Base-by-base conservation (phyloP, 37 sponge, comb jelly and placozoan species). In the Mnemiopsis leidyi region DNA sequence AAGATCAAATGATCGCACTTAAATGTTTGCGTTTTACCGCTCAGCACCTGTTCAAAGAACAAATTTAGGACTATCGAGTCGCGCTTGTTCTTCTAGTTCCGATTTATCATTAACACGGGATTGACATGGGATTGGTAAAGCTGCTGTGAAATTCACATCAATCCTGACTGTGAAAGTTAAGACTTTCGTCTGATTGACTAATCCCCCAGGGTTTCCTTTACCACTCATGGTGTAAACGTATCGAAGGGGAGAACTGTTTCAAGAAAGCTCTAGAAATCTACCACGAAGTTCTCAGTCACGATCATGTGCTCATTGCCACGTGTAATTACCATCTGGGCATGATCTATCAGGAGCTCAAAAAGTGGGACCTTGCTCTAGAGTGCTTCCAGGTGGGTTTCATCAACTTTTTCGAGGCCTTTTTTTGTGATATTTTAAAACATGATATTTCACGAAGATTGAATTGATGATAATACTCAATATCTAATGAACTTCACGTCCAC, bases 271-370 rank as follows among this genome's bases (percentile, higher is more conserved):
- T 85, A 61, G 48, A 85, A 26, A 85, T 85, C 26, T 85, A 85
- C 90, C 29, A 40, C 3, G 90, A 85, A 39, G 90, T 85, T 13
- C 61, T 85, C 3, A 39, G 48, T 39, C 40, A 40, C 3, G 90
- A 85, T 39, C 90, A 85, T 61, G 90, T 85, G 90, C 61, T 85
- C 13, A 28, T 28, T 33, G 90, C 90, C 23, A 85, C 90, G 48
- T 85, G 90, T 39, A 40, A 85, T 28, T 85, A 85, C 48, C 90
- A 85, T 39, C 90, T 85, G 90, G 90, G 90, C 1, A 85, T 85
- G 90, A 85, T 85, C 33, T 85, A 85, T 33, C 38, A 85, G 90
- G 90, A 85, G 90, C 0, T 85, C 48, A 32, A 2, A 13, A 85
- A 85, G 26, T 85, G 90, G 90, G 48, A 85, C 24, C 38, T 39